A percentile compares a stretch with the other conserved stretches of the same genome.
phyloP scores from a whole-genome alignment of 2,113 vertebrate genomes.

The Syrmaticus mikado region DNA sequence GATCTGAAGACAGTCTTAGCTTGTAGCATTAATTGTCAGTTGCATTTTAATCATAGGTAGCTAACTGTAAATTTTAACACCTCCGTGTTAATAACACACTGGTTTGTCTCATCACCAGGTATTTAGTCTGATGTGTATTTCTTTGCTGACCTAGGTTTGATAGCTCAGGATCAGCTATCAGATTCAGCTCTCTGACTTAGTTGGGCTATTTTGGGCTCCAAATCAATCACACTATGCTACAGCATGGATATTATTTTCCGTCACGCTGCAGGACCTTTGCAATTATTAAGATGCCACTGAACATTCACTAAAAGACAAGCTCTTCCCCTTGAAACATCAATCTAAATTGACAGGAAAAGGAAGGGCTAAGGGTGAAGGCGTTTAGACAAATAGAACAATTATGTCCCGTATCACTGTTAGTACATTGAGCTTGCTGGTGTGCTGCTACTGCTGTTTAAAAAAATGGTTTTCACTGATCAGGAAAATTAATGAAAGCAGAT shows the following conservation, averaged over 20 bases:
- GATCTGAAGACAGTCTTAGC: not conserved
- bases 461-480: not conserved
- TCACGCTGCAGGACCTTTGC: fast-evolving
- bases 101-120: not conserved
- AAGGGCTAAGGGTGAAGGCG: not conserved
- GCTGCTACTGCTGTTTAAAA: not conserved
- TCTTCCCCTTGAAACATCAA: not conserved
- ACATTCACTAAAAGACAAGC: not conserved
- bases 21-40: not conserved
- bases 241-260: not conserved
- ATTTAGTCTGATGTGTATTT: not conserved
- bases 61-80: not conserved
- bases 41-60: not conserved
- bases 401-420: not conserved
- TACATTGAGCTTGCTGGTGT: not conserved
- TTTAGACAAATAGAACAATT: conserved; percentile 12
- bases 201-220: not conserved
- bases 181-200: not conserved
- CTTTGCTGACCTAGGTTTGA: not conserved
- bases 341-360: not conserved
- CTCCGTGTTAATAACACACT: not conserved
- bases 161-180: not conserved
- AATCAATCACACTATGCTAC: not conserved
- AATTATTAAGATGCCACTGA: not conserved
- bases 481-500: not conserved